Evolutionary conservation across 1,140 invertebrate species (phyloP).

Genomic region (Halesus radiatus): DNA sequence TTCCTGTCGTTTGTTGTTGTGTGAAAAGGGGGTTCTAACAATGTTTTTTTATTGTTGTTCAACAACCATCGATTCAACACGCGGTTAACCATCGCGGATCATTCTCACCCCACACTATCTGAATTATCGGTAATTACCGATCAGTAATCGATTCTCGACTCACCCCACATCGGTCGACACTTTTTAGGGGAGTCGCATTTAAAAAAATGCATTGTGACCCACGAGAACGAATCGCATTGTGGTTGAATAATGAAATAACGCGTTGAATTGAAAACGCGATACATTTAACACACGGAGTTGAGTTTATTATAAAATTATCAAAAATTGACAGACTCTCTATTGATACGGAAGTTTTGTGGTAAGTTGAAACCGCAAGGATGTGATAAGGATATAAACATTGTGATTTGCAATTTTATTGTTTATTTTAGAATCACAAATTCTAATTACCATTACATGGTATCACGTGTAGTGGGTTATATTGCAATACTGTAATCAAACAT

Average conservation of each 20-base stretch:
- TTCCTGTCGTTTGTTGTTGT: background rate
- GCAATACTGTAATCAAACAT: no score
- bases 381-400: background rate
- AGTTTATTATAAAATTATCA: conserved; percentile 8
- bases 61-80: conserved; percentile 39
- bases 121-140: conserved; percentile 55
- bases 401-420: no score
- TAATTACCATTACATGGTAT: no score
- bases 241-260: conserved; percentile 2
- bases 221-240: conserved; percentile 13
- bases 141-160: conserved; percentile 46
- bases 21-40: conserved; percentile 4
- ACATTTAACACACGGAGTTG: background rate
- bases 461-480: no score
- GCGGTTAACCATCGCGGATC: conserved; percentile 32
- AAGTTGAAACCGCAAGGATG: background rate
- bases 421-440: no score
- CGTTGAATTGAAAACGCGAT: background rate
- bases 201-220: conserved; percentile 27
- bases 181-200: conserved; percentile 8
- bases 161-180: conserved; percentile 29
- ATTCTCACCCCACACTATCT: conserved; percentile 38
- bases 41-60: conserved; percentile 29
- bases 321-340: background rate
- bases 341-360: conserved; percentile 3